A percentile compares a stretch with the other conserved stretches of the same genome.
These are phyloP conservation scores for Capitulum mitella DNA, from an alignment of 2,888 invertebrate species.

Conservation along the genomic window DNA sequence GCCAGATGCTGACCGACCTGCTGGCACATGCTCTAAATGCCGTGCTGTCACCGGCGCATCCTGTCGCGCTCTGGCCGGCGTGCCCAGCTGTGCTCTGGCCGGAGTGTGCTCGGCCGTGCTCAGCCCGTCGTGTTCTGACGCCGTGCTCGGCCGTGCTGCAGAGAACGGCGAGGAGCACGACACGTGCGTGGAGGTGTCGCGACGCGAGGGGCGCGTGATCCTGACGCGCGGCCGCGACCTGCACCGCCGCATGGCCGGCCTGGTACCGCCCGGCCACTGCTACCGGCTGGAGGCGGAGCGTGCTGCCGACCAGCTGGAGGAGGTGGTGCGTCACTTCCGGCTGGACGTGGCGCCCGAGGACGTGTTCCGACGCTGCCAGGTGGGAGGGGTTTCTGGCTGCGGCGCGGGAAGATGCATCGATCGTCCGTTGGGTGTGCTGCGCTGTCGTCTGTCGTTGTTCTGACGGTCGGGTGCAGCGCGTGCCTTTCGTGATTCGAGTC, in stretches of 20 bases:
- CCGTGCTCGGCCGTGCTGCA: not conserved
- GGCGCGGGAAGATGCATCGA: too few species aligned
- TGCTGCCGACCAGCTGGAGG: slow-evolving; percentile 55
- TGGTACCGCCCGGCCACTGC: slow-evolving; percentile 53
- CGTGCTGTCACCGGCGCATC: not conserved
- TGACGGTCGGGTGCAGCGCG: too few species aligned
- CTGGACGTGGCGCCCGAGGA: slow-evolving; percentile 56
- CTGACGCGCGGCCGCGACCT: slow-evolving; percentile 50
- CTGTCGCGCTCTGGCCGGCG: too few species aligned
- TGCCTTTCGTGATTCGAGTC: too few species aligned
- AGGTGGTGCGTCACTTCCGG: slow-evolving; percentile 59
- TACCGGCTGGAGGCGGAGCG: slow-evolving; percentile 53
- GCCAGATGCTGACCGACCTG: too few species aligned
- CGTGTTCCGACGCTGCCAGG: slow-evolving; percentile 65
- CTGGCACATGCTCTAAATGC: too few species aligned
- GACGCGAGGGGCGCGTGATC: slow-evolving; percentile 50
- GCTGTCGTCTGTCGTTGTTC: too few species aligned
- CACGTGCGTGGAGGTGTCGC: slow-evolving; percentile 49
- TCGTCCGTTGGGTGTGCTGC: too few species aligned
- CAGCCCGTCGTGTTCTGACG: not conserved
- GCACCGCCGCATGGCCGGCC: slow-evolving; percentile 42
- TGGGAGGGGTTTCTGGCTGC: slow-evolving; percentile 40
- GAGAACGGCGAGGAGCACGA: slow-evolving; percentile 49
- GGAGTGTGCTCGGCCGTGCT: too few species aligned
- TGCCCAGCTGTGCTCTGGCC: too few species aligned